A percentile compares a stretch with the other conserved stretches of the same genome.
phyloP scores from a whole-genome alignment of 2,797 vertebrate species.

The Mormyrops attenuatus region DNA sequence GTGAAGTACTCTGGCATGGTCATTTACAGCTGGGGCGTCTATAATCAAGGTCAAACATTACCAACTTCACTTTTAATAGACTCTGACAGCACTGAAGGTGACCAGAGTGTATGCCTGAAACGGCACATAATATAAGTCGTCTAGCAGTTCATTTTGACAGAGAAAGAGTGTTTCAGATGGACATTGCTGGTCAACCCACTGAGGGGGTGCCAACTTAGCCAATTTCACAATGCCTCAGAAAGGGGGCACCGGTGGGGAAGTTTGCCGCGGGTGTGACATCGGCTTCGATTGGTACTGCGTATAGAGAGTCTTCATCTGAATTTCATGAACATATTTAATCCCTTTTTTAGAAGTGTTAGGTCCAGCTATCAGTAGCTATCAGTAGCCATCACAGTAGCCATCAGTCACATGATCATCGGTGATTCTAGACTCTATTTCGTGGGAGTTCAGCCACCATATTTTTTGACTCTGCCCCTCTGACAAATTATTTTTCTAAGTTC shows the following conservation, averaged over 20 bases:
- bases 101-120: background rate
- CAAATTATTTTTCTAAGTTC: background rate
- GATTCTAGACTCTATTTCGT: background rate
- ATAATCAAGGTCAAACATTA: background rate
- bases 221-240: background rate
- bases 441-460: background rate
- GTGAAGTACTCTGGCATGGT: background rate
- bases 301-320: background rate
- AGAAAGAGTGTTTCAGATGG: background rate
- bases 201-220: background rate
- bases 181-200: background rate
- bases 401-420: background rate
- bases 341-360: background rate
- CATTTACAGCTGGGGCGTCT: background rate
- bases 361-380: background rate
- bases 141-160: background rate
- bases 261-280: background rate
- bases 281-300: background rate
- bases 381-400: too few relatives aligned
- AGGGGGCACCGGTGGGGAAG: too few relatives aligned
- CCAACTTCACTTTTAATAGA: background rate
- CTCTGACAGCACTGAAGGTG: background rate
- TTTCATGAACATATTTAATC: background rate
- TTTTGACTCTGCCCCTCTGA: background rate
- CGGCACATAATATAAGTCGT: background rate